Evolutionary conservation across 2,888 invertebrate species (phyloP).

Genomic region (Brenthis hecate): DNA sequence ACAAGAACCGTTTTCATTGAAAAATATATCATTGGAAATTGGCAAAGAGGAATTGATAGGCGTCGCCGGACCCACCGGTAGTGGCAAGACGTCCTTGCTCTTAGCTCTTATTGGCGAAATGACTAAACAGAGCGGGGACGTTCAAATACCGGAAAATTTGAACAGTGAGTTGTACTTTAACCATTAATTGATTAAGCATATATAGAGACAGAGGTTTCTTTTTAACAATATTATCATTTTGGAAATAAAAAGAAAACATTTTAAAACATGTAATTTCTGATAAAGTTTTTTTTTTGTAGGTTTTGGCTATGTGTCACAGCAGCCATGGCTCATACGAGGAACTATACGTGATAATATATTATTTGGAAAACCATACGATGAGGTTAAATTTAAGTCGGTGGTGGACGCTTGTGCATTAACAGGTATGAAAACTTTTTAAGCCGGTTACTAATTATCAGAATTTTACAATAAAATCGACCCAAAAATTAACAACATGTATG

Average conservation of each 20-base stretch:
- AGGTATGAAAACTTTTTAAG: constrained; percentile 60
- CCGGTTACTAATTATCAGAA: too few relatives aligned
- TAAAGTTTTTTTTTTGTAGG: constrained; percentile 71
- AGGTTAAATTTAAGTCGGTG: constrained; percentile 89
- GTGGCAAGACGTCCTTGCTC: constrained; percentile 94
- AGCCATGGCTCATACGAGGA: constrained; percentile 95
- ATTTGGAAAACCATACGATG: constrained; percentile 93
- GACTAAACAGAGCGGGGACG: constrained; percentile 85
- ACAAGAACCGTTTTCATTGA: constrained; percentile 61
- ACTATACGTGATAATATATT: constrained; percentile 96
- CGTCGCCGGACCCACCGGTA: constrained; percentile 93
- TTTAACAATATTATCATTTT: neutral
- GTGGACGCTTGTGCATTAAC: constrained; percentile 92
- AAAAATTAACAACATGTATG: too few relatives aligned
- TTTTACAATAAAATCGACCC: too few relatives aligned
- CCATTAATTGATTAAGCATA: neutral
- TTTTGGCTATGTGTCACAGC: constrained; percentile 93
- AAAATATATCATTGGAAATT: constrained; percentile 62
- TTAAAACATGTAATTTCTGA: too few relatives aligned
- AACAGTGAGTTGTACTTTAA: constrained; percentile 71
- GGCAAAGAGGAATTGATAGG: constrained; percentile 90
- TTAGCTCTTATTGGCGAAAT: constrained; percentile 93
- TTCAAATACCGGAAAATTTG: constrained; percentile 86
- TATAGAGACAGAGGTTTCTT: neutral
- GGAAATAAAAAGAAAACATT: too few relatives aligned